Conservation (phyloP, 2,113 vertebrate species). For the Smithornis capensis region DNA sequence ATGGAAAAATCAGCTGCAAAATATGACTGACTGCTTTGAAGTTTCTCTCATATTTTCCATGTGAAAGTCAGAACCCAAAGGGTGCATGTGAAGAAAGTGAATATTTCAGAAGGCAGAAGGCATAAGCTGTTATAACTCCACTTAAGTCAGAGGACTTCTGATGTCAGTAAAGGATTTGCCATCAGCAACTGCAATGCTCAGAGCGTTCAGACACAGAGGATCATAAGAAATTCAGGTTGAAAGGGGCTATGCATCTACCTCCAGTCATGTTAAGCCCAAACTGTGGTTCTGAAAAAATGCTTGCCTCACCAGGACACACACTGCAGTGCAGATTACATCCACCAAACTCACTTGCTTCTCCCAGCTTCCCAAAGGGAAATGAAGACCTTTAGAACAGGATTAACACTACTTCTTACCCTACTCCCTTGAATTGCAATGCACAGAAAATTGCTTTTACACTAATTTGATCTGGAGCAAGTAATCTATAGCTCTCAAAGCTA, state of each 20-base stretch:
- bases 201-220: neutral
- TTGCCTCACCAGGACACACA: neutral
- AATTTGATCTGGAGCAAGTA: neutral
- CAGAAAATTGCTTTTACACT: neutral
- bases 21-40: neutral
- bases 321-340: neutral
- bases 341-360: neutral
- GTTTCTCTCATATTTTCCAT: neutral
- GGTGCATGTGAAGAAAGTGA: neutral
- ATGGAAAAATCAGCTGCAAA: constrained; percentile 1
- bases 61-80: neutral
- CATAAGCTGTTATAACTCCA: neutral
- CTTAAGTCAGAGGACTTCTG: neutral
- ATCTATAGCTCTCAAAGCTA: neutral
- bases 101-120: neutral
- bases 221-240: neutral
- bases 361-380: neutral
- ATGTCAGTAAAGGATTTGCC: neutral
- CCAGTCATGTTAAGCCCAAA: neutral
- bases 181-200: neutral
- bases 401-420: neutral
- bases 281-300: neutral
- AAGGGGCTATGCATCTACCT: neutral
- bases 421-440: neutral
- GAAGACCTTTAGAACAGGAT: neutral